Base-by-base conservation (phyloP, 2,888 invertebrate species). In the Byasa hedistus region DNA sequence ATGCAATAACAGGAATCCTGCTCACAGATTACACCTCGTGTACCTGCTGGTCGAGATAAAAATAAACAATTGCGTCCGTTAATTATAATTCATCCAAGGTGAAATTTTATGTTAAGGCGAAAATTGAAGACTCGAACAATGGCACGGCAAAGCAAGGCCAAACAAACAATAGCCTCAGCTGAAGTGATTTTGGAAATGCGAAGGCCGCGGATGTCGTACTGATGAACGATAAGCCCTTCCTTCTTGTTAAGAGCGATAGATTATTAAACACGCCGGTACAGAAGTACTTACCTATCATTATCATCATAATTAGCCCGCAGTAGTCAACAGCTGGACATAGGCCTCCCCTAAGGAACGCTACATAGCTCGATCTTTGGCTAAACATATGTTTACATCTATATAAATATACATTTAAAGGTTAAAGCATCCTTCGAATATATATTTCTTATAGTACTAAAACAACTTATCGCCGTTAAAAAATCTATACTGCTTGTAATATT, bases 181-280 rank as follows among this genome's bases (percentile, higher is more conserved):
- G 68, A 73, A 77, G 79, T 80, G 80, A 86, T 89, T 90, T 91
- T 90, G 88, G 82, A 88, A 90, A 90, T 82, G 82, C 75, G 84
- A 88, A 89, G 89, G 89, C 84, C 85, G 81, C 60, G 64, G 65
- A 70, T 82, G 81, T 82, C 79, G 79, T 76, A 73, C 70, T 70
- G 85, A 87, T 84, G 72, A 69, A 51, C 76, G 87, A 89, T 87
- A 86, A 85, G 82, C 81, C 82, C 81, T 86, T 83, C 84, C 83
- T 80, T 83, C 83, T 80, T 81, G 82, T 83, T 83, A 79, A 73
- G 69, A 72, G 73, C 79, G 82, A 84, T 83, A 82, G 81, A 79
- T 80, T 83, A 85, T 87, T 88, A 85, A 85, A 89, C 81, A 87
- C 80, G 75, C 71, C 75, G 75, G 69, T 80, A 80, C 39, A 39